These are phyloP conservation scores for Perithous albicinctus DNA, from an alignment of 2,888 invertebrate genomes.

Conservation along the genomic window DNA sequence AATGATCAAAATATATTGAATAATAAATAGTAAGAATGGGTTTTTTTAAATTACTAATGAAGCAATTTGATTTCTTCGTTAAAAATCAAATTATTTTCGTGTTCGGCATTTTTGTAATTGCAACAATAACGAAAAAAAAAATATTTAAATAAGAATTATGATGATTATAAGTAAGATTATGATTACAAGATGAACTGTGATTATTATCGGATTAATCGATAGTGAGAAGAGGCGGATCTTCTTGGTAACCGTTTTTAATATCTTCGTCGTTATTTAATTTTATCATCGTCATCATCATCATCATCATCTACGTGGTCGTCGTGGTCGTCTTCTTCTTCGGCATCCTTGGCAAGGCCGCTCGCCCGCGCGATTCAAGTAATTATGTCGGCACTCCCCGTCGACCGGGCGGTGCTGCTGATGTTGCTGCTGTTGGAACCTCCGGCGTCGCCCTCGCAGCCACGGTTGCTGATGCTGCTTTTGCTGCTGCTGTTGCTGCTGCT, in stretches of 20 bases:
- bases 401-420: conserved; percentile 57
- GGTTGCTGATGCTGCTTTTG: conserved; percentile 42
- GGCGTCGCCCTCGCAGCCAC: conserved; percentile 60
- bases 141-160: background rate
- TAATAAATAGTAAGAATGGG: no score
- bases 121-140: background rate
- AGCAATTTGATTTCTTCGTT: no score
- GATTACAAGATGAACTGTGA: conserved; percentile 14
- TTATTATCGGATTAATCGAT: conserved; percentile 14
- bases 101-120: background rate
- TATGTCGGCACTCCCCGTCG: conserved; percentile 63
- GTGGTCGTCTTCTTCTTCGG: conserved; percentile 15
- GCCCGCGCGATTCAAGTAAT: conserved; percentile 65
- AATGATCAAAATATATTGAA: background rate
- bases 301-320: conserved; percentile 6
- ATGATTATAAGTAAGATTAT: conserved; percentile 8
- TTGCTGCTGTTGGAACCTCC: conserved; percentile 56
- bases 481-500: conserved; percentile 47
- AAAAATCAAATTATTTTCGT: no score
- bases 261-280: background rate
- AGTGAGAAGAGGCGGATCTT: conserved; percentile 20
- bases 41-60: no score
- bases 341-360: conserved; percentile 56
- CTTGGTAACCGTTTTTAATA: background rate
- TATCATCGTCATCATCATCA: conserved; percentile 8